Evolutionary conservation across 2,888 invertebrate genomes (phyloP), one percentile per base, ranked within the genome.

Genomic region (Hemistola chrysoprasaria): DNA sequence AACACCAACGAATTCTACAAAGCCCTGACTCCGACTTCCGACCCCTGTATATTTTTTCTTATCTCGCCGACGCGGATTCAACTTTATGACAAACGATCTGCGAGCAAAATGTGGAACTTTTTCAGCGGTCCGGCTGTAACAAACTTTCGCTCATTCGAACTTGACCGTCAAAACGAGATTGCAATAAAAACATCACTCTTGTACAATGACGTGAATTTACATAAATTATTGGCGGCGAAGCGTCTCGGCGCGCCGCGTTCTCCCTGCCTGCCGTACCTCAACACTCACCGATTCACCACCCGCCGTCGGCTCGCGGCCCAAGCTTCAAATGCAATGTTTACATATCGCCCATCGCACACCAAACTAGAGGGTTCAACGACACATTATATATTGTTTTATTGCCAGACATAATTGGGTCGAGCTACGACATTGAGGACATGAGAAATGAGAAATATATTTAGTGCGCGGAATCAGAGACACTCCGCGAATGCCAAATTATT

Each of bases 151-250:
- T 62, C 66, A 63, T 60, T 57, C 68, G 85, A 87, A 87, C 87
- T 87, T 88, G 87, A 86, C 87, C 86, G 78, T 71, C 82, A 80
- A 85, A 85, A 78, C 71, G 73, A 78, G 78, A 80, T 74, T 71
- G 74, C 76, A 78, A 82, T 86, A 86, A 85, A 84, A 80, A 71
- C 80, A 78, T 84, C 81, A 79, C 65, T 78, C 71, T 81, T 81
- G 71, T 76, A 79, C 83, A 83, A 83, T 85, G 86, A 81, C 73
- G 79, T 72, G 72, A 76, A 86, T 86, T 86, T 82, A 86, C 87
- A 87, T 88, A 87, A 87, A 87, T 86, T 84, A 86, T 86, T 74
- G 83, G 77, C 81, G 82, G 65, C 79, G 74, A 62, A 68, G 62
- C 67, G 85, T 80, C 82, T 77, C 77, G 70, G n/a, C n/a, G n/a